Conservation (phyloP, 2,888 invertebrate species). For the Antheraea yamamai region DNA sequence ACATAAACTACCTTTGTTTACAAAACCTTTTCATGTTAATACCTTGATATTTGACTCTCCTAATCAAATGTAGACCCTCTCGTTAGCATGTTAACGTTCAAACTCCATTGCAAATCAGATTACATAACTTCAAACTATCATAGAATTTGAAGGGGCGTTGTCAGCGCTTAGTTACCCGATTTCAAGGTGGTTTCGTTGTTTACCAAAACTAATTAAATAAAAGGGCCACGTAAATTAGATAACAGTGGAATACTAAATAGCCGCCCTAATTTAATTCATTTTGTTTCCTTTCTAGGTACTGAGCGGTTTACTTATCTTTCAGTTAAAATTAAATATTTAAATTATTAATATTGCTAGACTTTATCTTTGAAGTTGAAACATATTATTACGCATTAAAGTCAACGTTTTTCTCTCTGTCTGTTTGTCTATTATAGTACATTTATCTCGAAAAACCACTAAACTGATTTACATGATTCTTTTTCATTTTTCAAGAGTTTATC, state of each 20-base stretch:
- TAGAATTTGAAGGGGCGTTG: neutral
- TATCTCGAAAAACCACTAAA: too few relatives aligned
- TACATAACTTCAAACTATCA: neutral
- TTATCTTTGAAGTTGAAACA: neutral
- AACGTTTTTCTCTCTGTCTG: too few relatives aligned
- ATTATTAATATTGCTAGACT: neutral
- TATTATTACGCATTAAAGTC: neutral
- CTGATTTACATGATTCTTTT: too few relatives aligned
- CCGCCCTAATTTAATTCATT: neutral
- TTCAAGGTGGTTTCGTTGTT: slow-evolving; percentile 42
- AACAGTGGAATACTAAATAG: neutral
- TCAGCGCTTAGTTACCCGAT: slow-evolving; percentile 28
- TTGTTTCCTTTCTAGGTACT: neutral
- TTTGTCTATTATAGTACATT: too few relatives aligned
- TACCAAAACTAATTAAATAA: slow-evolving; percentile 50
- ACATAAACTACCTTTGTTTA: neutral
- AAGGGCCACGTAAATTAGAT: slow-evolving; percentile 31
- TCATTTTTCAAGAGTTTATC: too few relatives aligned
- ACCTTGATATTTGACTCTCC: neutral
- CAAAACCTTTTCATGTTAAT: neutral
- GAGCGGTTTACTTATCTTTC: neutral
- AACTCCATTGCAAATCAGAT: neutral
- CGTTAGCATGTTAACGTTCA: neutral
- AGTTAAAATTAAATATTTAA: neutral
- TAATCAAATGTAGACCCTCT: neutral